These are phyloP conservation scores for Galeopsomyia nigrocyanea DNA, from an alignment of 2,888 invertebrate species.

Conservation along the genomic window DNA sequence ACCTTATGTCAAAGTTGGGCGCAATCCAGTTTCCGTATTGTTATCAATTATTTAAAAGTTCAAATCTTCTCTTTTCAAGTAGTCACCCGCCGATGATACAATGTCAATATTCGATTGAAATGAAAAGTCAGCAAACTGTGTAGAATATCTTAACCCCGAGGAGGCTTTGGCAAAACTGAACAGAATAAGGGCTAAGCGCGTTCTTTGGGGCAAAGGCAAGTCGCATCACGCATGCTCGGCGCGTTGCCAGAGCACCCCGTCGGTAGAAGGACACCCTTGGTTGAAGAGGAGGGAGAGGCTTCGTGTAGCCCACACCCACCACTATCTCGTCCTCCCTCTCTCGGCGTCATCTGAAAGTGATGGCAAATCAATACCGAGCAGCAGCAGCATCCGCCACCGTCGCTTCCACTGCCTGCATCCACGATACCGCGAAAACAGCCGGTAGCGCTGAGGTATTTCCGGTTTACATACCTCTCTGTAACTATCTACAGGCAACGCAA, in stretches of 20 bases:
- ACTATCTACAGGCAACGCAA: too few species aligned
- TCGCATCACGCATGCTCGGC: conserved; percentile 50
- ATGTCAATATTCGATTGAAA: too few species aligned
- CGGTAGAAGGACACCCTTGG: conserved; percentile 26
- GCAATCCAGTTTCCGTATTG: too few species aligned
- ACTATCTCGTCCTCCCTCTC: background rate
- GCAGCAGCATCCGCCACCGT: background rate
- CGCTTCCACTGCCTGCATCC: background rate
- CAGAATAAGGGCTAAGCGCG: conserved; percentile 1
- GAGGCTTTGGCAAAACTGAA: conserved; percentile 52
- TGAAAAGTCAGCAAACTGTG: too few species aligned
- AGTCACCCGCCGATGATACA: too few species aligned
- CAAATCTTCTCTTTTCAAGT: too few species aligned
- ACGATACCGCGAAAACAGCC: conserved; percentile 15
- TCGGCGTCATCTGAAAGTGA: conserved; percentile 65
- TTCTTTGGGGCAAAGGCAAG: background rate
- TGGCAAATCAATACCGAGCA: conserved; percentile 66
- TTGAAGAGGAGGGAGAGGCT: conserved; percentile 50
- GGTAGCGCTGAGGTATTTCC: conserved; percentile 1
- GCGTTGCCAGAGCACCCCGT: conserved; percentile 15
- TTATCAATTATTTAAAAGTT: too few species aligned
- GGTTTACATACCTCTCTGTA: background rate
- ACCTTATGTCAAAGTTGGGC: too few species aligned
- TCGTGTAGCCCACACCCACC: conserved; percentile 59
- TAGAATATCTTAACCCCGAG: conserved; percentile 47